phyloP scores from a whole-genome alignment of 2,888 invertebrate genomes.

The Habroteleia sp. region DNA sequence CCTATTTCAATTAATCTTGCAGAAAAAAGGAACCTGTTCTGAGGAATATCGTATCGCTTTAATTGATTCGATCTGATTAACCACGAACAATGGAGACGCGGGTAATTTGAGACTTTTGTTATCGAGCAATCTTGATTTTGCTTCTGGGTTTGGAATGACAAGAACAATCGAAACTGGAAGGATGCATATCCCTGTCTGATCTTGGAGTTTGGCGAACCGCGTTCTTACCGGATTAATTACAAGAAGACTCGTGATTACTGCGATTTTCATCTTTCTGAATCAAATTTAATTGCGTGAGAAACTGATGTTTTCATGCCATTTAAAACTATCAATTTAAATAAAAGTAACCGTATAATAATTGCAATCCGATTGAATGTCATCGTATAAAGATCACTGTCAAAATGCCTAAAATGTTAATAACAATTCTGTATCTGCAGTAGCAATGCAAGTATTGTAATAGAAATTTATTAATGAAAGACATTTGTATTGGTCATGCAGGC shows the following conservation, averaged over 20 bases:
- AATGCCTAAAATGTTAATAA: no score
- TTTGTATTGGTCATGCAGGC: no score
- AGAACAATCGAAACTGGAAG: no score
- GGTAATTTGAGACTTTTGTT: slow-evolving; percentile 9
- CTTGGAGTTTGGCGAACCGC: neutral
- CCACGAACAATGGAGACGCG: slow-evolving; percentile 20
- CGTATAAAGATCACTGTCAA: no score
- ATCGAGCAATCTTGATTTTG: slow-evolving; percentile 15
- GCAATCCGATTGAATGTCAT: no score
- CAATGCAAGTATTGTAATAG: no score
- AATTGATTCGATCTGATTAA: slow-evolving; percentile 18
- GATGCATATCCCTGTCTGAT: no score
- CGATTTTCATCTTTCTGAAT: slow-evolving; percentile 4
- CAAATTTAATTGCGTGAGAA: slow-evolving; percentile 35
- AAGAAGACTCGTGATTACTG: slow-evolving; percentile 16
- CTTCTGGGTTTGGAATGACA: no score
- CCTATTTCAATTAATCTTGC: slow-evolving; percentile 3
- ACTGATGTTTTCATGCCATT: slow-evolving; percentile 7
- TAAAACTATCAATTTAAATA: slow-evolving; percentile 1
- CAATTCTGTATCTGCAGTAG: no score
- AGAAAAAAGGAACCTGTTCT: neutral
- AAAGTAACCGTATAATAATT: neutral
- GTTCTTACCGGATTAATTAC: slow-evolving; percentile 41
- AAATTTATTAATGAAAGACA: no score
- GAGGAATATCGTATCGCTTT: slow-evolving; percentile 14